These are phyloP conservation scores for Peromyscus nudipes DNA, from an alignment of 2,797 vertebrate genomes.

Conservation along the genomic window DNA sequence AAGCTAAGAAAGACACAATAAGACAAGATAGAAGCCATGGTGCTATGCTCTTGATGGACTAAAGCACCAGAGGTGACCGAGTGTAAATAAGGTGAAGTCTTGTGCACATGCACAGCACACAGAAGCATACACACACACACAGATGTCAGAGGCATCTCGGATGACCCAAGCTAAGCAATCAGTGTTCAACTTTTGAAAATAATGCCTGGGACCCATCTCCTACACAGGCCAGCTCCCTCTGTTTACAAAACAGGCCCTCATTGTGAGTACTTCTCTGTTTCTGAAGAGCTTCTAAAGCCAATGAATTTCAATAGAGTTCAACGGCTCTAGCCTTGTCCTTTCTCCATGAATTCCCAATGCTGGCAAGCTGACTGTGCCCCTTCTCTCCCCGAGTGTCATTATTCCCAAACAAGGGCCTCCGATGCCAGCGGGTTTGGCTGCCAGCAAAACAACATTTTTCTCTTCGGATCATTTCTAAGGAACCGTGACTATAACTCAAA, in stretches of 20 bases:
- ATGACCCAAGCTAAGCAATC: constrained; percentile 58
- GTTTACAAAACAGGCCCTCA: constrained; percentile 54
- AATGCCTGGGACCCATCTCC: constrained; percentile 29
- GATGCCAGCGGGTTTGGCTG: constrained; percentile 62
- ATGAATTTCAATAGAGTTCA: constrained; percentile 63
- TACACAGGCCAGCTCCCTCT: constrained; percentile 25
- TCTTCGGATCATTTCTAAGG: constrained; percentile 82
- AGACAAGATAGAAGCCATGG: neutral
- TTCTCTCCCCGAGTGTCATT: constrained; percentile 46
- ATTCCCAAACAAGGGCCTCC: constrained; percentile 62
- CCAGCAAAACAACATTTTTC: constrained; percentile 71
- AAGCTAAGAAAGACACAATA: neutral
- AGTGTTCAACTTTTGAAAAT: constrained; percentile 43
- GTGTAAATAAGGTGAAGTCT: neutral
- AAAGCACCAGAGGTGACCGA: neutral
- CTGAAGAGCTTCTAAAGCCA: constrained; percentile 57
- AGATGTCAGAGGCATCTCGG: constrained; percentile 34
- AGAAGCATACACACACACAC: neutral
- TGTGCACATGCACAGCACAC: fast-evolving
- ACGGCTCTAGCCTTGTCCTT: constrained; percentile 49
- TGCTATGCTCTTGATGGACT: neutral
- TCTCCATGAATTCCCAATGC: constrained; percentile 48
- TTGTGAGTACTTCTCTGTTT: constrained; percentile 65
- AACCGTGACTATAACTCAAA: constrained; percentile 72
- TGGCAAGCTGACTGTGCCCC: constrained; percentile 68